These are phyloP conservation scores for Hyperoplus lanceolatus DNA, from an alignment of 2,797 vertebrate genomes.

Conservation along the genomic window DNA sequence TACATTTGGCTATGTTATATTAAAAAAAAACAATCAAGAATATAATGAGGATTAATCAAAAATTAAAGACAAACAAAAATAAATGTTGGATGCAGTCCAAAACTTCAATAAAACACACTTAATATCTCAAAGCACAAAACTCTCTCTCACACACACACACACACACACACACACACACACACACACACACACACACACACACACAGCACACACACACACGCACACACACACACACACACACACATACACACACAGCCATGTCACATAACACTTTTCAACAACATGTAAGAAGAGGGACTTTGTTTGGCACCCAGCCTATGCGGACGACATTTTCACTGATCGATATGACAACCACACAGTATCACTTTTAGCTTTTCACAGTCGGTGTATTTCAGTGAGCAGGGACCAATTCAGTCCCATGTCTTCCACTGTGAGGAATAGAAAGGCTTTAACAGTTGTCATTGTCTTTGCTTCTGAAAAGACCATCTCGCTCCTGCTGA, in stretches of 20 bases:
- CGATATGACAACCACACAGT: not conserved
- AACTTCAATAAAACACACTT: not conserved
- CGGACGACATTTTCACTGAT: slow-evolving; percentile 13
- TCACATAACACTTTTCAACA: not conserved
- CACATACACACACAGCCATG: not conserved
- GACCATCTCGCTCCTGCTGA: slow-evolving; percentile 1
- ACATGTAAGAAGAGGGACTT: not conserved
- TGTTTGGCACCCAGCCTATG: not conserved
- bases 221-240: slow-evolving; percentile 1
- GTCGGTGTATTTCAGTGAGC: not conserved
- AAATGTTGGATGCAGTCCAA: not conserved
- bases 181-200: slow-evolving; percentile 7
- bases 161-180: slow-evolving; percentile 7
- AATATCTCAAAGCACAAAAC: not conserved
- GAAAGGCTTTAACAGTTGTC: slow-evolving; percentile 14
- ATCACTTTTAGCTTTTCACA: slow-evolving; percentile 25
- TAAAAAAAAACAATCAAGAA: not conserved
- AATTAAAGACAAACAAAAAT: not conserved
- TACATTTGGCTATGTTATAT: too few relatives aligned
- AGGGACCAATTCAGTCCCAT: not conserved
- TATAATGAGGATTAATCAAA: not conserved
- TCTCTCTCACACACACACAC: not conserved
- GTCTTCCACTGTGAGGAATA: not conserved
- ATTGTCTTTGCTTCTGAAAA: slow-evolving; percentile 26
- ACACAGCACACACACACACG: slow-evolving; percentile 1